phyloP scores from a whole-genome alignment of 2,888 invertebrate genomes.

The Synanthedon myopaeformis region DNA sequence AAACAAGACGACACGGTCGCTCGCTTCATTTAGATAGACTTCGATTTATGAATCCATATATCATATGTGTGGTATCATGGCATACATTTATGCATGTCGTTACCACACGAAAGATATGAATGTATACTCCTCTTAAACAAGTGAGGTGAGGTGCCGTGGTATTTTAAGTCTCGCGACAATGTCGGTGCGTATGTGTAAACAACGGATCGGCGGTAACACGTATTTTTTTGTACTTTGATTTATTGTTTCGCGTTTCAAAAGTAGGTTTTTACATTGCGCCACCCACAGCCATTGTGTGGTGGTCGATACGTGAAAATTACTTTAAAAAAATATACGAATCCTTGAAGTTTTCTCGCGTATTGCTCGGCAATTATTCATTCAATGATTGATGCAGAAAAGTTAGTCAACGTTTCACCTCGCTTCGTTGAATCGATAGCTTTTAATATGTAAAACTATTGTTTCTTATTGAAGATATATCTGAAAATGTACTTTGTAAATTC shows the following conservation, averaged over 20 bases:
- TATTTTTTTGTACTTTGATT: conserved; percentile 63
- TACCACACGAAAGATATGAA: conserved; percentile 3
- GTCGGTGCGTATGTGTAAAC: conserved; percentile 54
- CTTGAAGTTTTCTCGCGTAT: too few relatives aligned
- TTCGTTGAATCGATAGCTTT: too few relatives aligned
- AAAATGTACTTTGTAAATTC: too few relatives aligned
- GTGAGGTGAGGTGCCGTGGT: conserved; percentile 24
- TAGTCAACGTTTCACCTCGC: too few relatives aligned
- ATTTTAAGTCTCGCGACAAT: conserved; percentile 49
- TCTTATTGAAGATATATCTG: too few relatives aligned
- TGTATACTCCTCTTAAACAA: conserved; percentile 37
- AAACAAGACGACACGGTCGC: background rate
- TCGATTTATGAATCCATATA: background rate
- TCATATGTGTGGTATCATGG: background rate
- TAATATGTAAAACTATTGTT: too few relatives aligned
- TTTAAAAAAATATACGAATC: too few relatives aligned
- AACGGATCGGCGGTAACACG: conserved; percentile 56
- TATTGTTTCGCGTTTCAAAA: conserved; percentile 63
- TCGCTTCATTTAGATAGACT: too few relatives aligned
- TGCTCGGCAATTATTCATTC: too few relatives aligned
- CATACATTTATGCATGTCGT: background rate
- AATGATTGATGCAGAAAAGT: too few relatives aligned
- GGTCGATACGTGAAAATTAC: conserved; percentile 32
- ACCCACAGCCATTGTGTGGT: conserved; percentile 50
- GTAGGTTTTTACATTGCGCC: conserved; percentile 52